Base-by-base conservation (phyloP, 2,113 vertebrate genomes). In the Trogon melanurus region DNA sequence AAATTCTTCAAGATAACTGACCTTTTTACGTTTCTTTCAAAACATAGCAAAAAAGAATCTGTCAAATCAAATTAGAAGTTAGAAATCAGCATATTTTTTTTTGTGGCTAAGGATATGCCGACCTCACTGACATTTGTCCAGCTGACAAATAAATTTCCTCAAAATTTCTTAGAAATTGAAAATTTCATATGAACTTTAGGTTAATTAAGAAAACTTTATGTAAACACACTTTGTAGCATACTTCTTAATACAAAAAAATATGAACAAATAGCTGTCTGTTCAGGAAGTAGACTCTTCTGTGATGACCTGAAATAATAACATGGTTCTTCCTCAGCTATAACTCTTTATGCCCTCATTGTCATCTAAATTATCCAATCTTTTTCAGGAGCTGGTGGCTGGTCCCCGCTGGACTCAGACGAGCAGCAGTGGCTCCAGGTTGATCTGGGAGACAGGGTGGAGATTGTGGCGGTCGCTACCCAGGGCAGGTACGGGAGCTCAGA, bases 371-470 rank as follows among this genome's bases (percentile, higher is more conserved):
- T 89, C 26, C 36, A 15, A 85, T 30, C 32, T 93, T 30, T 91
- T 93, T 22, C 96, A 99, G 99, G 99, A 97, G 97, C 98, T n/a
- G 99, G 99, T 22, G 99, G 99, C 82, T 99, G 99, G 99, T 99
- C 99, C 53, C 99, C 99, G 0, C 93, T 98, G 97, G 97, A 98
- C 89, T 99, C 98, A 11, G 98, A 98, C 5, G 92, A 97, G 48
- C 98, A 98, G 34, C 99, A 99, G 78, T 99, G 99, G 99, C 98
- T 99, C n/a, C 99, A 99, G 98, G 92, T 99, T 91, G 99, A 99
- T 94, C 98, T 99, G 79, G 98, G 98, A 62, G 99, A 98, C 90
- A 98, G 99, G 97, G 98, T 99, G 97, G 99, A 99, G 97, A 97
- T 99, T 69, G 99, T 99, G 5, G 99, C 98, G 0, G 97, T 99